Evolutionary conservation across 2,113 vertebrate species (phyloP).

Genomic region (Ceratotherium simum): DNA sequence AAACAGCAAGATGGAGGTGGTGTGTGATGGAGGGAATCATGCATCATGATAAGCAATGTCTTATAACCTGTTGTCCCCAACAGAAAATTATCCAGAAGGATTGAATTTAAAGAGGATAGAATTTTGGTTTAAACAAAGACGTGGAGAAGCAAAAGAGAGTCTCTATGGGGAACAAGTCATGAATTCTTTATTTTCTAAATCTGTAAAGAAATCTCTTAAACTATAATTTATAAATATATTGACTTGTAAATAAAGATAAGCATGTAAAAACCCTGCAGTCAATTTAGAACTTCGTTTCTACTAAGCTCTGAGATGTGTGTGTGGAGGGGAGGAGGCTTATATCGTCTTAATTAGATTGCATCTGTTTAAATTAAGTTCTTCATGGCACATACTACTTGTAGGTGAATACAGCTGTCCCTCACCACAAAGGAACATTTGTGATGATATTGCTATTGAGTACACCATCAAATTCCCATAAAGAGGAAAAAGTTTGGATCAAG

Average conservation of each 20-base stretch:
- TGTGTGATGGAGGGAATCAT: not conserved
- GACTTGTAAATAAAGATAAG: not conserved
- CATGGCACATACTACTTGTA: constrained; percentile 17
- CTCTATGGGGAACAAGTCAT: not conserved
- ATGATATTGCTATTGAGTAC: not conserved
- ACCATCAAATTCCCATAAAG: constrained; percentile 45
- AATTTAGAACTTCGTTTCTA: not conserved
- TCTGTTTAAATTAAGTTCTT: constrained; percentile 43
- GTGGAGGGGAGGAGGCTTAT: not conserved
- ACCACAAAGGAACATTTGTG: not conserved
- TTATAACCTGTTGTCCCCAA: not conserved
- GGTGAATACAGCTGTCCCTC: constrained; percentile 60
- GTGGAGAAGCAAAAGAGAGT: not conserved
- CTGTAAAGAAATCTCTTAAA: not conserved
- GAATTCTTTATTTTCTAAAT: not conserved
- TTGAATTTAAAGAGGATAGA: not conserved
- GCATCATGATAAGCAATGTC: not conserved
- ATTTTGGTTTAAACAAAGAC: not conserved
- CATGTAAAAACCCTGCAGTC: not conserved
- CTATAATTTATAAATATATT: not conserved
- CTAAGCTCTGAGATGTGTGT: not conserved
- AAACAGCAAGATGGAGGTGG: not conserved
- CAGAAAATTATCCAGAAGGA: not conserved
- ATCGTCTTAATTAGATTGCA: constrained; percentile 57
- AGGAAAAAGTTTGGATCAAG: not conserved